A percentile compares a stretch with the other conserved stretches of the same genome.
Conservation (phyloP, 2,888 invertebrate genomes). For the Drosophila testacea region DNA sequence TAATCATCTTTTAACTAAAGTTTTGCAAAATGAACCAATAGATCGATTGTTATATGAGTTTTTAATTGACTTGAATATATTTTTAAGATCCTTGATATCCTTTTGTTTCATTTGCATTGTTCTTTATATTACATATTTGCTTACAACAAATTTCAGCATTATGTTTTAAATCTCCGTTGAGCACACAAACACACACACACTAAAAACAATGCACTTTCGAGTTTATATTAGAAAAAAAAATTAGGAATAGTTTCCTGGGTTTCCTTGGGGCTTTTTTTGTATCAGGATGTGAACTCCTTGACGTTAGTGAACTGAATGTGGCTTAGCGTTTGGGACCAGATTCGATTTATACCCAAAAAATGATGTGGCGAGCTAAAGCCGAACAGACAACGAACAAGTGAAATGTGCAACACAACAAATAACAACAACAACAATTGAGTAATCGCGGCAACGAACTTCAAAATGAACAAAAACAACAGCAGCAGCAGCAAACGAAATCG, state of each 20-base stretch:
- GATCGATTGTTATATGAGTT: neutral
- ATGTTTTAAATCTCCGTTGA: conserved; percentile 29
- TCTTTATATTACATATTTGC: conserved; percentile 37
- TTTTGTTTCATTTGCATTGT: conserved; percentile 2
- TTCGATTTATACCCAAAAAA: conserved; percentile 84
- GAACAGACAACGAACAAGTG: conserved; percentile 58
- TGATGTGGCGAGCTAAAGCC: conserved; percentile 27
- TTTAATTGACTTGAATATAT: neutral
- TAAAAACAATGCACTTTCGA: conserved; percentile 7
- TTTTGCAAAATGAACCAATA: conserved; percentile 5
- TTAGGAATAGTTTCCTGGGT: neutral
- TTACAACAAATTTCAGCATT: conserved; percentile 84
- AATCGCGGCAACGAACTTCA: conserved; percentile 78
- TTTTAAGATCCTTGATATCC: conserved; percentile 13
- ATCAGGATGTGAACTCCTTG: conserved; percentile 71
- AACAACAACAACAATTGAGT: conserved; percentile 39
- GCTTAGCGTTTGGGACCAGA: conserved; percentile 82
- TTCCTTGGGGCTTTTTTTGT: neutral
- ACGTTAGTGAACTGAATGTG: conserved; percentile 82
- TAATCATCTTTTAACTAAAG: neutral
- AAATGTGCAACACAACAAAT: conserved; percentile 66
- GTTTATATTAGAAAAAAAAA: conserved; percentile 11
- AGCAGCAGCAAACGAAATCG: conserved; percentile 22
- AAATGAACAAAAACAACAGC: conserved; percentile 43
- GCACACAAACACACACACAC: conserved; percentile 21